These are phyloP conservation scores for Fissipunctia ypsillon DNA, from an alignment of 2,888 invertebrate species.

Conservation along the genomic window DNA sequence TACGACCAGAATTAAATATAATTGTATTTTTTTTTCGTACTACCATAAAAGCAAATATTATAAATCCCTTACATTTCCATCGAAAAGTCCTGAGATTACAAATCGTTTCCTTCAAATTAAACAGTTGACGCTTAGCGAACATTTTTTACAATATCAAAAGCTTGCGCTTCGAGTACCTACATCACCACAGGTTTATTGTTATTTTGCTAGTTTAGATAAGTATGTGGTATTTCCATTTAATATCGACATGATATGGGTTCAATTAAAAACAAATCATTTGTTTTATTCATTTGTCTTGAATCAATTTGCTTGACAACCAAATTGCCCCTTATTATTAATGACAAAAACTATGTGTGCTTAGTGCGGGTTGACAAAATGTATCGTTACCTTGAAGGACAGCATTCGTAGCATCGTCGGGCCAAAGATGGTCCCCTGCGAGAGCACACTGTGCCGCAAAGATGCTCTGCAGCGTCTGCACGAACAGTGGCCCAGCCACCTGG, in stretches of 20 bases:
- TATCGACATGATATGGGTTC: not conserved
- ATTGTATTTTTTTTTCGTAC: not conserved
- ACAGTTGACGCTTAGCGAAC: not conserved
- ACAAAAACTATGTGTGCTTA: no score
- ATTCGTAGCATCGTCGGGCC: constrained; percentile 88
- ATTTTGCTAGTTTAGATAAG: not conserved
- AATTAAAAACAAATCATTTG: constrained; percentile 34
- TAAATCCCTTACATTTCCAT: not conserved
- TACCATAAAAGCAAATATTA: not conserved
- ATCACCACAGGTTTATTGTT: not conserved
- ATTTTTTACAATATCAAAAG: not conserved
- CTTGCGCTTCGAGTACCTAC: not conserved
- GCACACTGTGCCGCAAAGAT: constrained; percentile 91
- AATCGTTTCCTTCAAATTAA: not conserved
- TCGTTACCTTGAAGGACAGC: constrained; percentile 74
- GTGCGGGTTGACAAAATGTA: not conserved
- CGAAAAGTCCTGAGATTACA: not conserved
- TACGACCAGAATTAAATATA: not conserved
- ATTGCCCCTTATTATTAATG: not conserved
- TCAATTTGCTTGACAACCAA: not conserved
- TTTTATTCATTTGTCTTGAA: no score
- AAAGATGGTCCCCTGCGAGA: constrained; percentile 73
- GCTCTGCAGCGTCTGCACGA: constrained; percentile 90
- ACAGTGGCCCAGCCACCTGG: constrained; percentile 83
- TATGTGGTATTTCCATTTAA: not conserved